Base-by-base conservation (phyloP, 2,797 vertebrate species). In the Takifugu ocellatus region DNA sequence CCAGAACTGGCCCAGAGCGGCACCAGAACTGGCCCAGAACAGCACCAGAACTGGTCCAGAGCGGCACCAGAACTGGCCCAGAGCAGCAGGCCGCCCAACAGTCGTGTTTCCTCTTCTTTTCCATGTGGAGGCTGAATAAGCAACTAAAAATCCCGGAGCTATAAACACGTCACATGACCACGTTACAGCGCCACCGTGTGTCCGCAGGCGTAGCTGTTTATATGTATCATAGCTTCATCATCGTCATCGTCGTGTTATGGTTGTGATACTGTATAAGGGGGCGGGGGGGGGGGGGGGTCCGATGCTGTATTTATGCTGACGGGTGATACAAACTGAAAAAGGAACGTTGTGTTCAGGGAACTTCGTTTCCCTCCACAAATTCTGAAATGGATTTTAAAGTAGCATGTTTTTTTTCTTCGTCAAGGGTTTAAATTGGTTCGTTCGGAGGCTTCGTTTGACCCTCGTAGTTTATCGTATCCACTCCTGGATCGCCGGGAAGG, bases 401-500 rank as follows among this genome's bases (percentile, higher is more conserved):
- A 84, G 86, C 87, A 89, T 88, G 87, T 39, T 33, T 33, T 39
- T 12, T 14, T 39, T 39, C 81, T 87, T 85, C 84, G 63, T 80
- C 5, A 43, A 81, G 64, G 5, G 36, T 39, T 39, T 39, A 12
- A 12, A 14, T 3, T 2, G 12, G 5, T 39, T 69, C 72, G 53
- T 54, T 56, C 43, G 62, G 71, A 65, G 24, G 54, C 76, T 66
- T 44, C 45, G 45, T 79, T 79, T 44, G 59, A 51, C 70, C 76
- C 63, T 77, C 73, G 74, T 83, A 72, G 83, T 84, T 81, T 68
- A 71, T 69, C 63, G 72, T 83, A 77, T 79, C 63, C 84, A 74
- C 79, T 78, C 78, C 68, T 79, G 63, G 86, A 81, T 78, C 68
- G 81, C 77, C 86, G 84, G 85, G 81, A 85, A 82, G 86, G 82